These are phyloP conservation scores for Arctia plantaginis DNA, from an alignment of 2,888 invertebrate species.

Conservation along the genomic window DNA sequence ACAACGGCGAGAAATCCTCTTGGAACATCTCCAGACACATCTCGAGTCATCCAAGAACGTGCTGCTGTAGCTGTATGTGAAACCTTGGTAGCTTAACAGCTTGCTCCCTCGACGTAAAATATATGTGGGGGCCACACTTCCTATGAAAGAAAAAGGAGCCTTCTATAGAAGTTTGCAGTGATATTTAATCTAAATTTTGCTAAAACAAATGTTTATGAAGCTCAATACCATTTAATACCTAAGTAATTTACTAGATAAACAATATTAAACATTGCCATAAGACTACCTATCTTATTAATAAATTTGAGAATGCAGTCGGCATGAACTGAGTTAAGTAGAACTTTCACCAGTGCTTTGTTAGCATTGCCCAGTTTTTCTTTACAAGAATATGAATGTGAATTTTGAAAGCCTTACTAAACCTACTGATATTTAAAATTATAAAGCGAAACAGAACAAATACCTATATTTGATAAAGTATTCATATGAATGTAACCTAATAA, in stretches of 20 bases:
- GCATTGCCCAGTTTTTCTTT: too few species aligned
- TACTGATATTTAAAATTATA: too few species aligned
- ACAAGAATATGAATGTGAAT: too few species aligned
- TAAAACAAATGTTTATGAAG: not conserved
- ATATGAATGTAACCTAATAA: too few species aligned
- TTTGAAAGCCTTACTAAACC: too few species aligned
- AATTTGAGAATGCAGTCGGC: not conserved
- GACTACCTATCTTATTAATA: not conserved
- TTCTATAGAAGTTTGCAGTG: not conserved
- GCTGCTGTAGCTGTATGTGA: constrained; percentile 13
- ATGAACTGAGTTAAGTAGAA: too few species aligned
- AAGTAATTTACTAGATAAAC: not conserved
- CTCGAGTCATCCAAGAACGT: not conserved
- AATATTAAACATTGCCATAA: too few species aligned
- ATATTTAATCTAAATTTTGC: not conserved
- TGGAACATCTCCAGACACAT: constrained; percentile 18
- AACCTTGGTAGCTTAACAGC: constrained; percentile 13
- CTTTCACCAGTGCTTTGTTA: too few species aligned
- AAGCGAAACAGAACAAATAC: too few species aligned
- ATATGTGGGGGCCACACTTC: not conserved
- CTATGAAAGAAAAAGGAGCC: not conserved
- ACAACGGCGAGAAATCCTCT: constrained; percentile 14
- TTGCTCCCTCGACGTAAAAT: constrained; percentile 9
- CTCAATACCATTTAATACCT: not conserved
- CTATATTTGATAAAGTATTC: too few species aligned